Evolutionary conservation across 1,140 invertebrate genomes (phyloP).

Genomic region (Drosophila setifemur): DNA sequence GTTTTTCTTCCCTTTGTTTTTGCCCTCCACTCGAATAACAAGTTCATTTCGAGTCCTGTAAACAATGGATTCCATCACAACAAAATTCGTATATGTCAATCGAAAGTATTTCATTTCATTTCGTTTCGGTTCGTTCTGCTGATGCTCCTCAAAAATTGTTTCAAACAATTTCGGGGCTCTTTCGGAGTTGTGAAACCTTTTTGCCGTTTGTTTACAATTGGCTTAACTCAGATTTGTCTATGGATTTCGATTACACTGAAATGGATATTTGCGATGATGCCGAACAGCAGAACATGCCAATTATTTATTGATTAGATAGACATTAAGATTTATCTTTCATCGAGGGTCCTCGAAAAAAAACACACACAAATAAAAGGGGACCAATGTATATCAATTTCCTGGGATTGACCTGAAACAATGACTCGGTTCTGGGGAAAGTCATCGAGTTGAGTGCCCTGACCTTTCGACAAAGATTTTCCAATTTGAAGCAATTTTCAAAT

Average conservation of each 20-base stretch:
- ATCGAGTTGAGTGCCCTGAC: conserved; percentile 6
- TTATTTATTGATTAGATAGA: conserved; percentile 50
- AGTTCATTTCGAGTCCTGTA: conserved; percentile 47
- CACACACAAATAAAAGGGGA: conserved; percentile 1
- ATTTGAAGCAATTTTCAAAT: conserved; percentile 31
- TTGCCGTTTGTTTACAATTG: conserved; percentile 39
- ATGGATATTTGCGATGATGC: conserved; percentile 31
- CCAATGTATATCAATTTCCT: conserved; percentile 9
- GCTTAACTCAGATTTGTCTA: conserved; percentile 48
- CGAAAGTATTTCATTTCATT: conserved; percentile 50
- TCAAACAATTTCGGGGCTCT: conserved; percentile 15
- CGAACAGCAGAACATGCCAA: conserved; percentile 31
- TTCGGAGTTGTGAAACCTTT: conserved; percentile 4
- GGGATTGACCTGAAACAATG: conserved; percentile 2
- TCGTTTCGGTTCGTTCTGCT: not conserved
- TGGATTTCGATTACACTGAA: conserved; percentile 42
- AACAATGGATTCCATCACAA: conserved; percentile 46
- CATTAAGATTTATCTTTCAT: conserved; percentile 46
- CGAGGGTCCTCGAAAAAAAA: not conserved
- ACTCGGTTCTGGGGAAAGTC: not conserved
- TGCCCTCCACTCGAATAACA: conserved; percentile 38
- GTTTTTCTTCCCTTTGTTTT: conserved; percentile 26
- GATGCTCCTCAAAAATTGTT: conserved; percentile 36
- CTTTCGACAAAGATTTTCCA: conserved; percentile 17
- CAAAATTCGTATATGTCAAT: conserved; percentile 43